Percentiles rank a stretch among this genome's conserved stretches.
Evolutionary conservation across 2,797 vertebrate species (phyloP).

Genomic region (Tenualosa ilisha): DNA sequence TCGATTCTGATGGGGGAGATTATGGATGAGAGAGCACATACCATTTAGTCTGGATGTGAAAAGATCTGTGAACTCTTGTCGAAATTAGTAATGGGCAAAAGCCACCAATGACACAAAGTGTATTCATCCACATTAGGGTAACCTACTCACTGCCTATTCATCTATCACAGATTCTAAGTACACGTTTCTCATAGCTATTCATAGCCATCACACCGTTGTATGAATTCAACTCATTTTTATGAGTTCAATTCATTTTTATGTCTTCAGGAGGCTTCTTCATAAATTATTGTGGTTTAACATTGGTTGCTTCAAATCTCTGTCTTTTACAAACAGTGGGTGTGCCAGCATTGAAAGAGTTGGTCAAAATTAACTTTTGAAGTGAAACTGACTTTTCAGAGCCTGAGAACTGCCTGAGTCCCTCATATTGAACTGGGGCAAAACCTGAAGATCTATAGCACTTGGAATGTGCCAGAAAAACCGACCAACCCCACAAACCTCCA

Average conservation of each 20-base stretch:
- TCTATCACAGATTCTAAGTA: neutral
- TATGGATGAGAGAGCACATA: neutral
- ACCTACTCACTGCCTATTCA: neutral
- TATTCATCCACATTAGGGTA: neutral
- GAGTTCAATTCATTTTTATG: neutral
- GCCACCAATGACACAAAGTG: neutral
- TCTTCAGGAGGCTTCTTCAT: neutral
- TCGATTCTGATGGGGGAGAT: conserved; percentile 80
- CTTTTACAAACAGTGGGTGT: neutral
- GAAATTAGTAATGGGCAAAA: neutral
- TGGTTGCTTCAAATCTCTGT: neutral
- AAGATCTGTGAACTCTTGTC: neutral
- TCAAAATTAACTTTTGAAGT: neutral
- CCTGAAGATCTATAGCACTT: conserved; percentile 12
- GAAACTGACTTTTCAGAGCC: neutral
- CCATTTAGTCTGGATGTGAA: neutral
- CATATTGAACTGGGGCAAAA: conserved; percentile 14
- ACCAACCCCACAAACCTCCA: conserved; percentile 23
- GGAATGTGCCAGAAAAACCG: neutral
- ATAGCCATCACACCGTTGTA: too few relatives aligned
- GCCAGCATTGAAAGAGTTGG: neutral
- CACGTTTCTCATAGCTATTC: neutral
- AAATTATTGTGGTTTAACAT: neutral
- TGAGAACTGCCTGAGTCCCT: conserved; percentile 19
- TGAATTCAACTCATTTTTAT: too few relatives aligned